A percentile compares a stretch with the other conserved stretches of the same genome.
These are phyloP conservation scores for Phymanthus crucifer DNA, from an alignment of 92 coral and sea anemone species.

Conservation along the genomic window DNA sequence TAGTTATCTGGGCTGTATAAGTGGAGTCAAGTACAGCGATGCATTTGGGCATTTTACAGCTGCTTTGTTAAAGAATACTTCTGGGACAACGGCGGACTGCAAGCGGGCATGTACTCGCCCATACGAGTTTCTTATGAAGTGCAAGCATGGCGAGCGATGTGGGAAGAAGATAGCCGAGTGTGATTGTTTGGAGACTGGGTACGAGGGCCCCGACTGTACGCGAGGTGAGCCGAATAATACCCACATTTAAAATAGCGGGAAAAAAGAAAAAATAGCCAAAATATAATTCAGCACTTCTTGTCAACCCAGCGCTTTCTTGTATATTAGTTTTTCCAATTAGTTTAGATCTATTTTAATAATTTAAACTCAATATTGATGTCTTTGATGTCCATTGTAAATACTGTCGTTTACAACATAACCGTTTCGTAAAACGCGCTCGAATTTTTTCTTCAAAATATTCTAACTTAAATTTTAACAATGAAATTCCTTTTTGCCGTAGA, in stretches of 20 bases:
- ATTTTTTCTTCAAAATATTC: background rate
- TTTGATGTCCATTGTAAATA: background rate
- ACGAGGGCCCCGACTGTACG: slow-evolving; percentile 53
- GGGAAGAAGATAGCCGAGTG: slow-evolving; percentile 55
- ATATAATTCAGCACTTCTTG: background rate
- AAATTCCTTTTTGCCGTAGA: background rate
- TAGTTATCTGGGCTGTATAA: slow-evolving; percentile 38
- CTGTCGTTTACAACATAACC: background rate
- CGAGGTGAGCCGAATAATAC: slow-evolving; percentile 23
- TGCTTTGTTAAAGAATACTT: slow-evolving; percentile 26
- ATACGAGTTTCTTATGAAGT: slow-evolving; percentile 38
- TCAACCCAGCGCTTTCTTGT: background rate
- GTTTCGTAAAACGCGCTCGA: background rate
- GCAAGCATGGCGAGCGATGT: slow-evolving; percentile 48
- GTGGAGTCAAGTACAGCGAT: slow-evolving; percentile 47
- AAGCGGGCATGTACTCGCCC: slow-evolving; percentile 43
- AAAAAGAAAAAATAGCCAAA: background rate
- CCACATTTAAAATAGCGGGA: no score
- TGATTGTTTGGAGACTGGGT: slow-evolving; percentile 69
- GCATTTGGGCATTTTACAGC: slow-evolving; percentile 30
- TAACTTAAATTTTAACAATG: background rate
- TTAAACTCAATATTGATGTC: background rate
- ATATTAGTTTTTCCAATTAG: background rate
- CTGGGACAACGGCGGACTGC: slow-evolving; percentile 53
- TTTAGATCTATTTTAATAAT: background rate